Base-by-base conservation (phyloP, 2,797 vertebrate genomes). In the Cheirogaleus major region DNA sequence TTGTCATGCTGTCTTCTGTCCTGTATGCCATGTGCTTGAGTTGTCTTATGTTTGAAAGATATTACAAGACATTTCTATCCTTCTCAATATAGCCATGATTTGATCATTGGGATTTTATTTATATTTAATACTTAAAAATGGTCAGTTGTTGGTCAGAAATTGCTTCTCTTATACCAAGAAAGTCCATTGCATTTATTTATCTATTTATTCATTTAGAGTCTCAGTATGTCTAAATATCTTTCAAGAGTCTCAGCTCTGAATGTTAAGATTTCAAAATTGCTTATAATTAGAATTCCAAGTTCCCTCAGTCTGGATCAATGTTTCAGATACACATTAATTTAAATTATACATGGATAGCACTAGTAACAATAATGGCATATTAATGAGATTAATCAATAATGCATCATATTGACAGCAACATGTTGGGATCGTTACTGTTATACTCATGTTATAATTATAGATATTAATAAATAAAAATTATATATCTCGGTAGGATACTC, bases 331-430 rank as follows among this genome's bases (percentile, higher is more conserved):
- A 82, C 18, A 76, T 69, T 90, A 92, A 90, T 89, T 97, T 96
- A 70, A 97, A 95, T 94, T 96, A 91, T 84, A 89, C 23, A 76
- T 94, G 45, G 18, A 30, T 55, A 94, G 18, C 75, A 75, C 27
- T 75, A 75, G 25, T 91, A 91, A 93, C 75, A 95, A 86, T 91
- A 45, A 91, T 65, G 35, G 6, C 41, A 90, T 87, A 80, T 79
- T 93, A 95, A 91, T 92, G 65, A 93, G 61, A 90, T 89, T 65
- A 73, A 93, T 92, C 43, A 95, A 91, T 96, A 91, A 93, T 94
- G 32, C 0, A 89, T 93, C 55, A 59, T 80, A 79, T 93, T 93
- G 91, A 70, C 18, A 89, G 57, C 30, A 79, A 72, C 27, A 43
- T 83, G 84, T n/a, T 43, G 4, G 41, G 32, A 84, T 91, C 76